phyloP scores from a whole-genome alignment of 2,797 vertebrate genomes.

The Trachops cirrhosus region DNA sequence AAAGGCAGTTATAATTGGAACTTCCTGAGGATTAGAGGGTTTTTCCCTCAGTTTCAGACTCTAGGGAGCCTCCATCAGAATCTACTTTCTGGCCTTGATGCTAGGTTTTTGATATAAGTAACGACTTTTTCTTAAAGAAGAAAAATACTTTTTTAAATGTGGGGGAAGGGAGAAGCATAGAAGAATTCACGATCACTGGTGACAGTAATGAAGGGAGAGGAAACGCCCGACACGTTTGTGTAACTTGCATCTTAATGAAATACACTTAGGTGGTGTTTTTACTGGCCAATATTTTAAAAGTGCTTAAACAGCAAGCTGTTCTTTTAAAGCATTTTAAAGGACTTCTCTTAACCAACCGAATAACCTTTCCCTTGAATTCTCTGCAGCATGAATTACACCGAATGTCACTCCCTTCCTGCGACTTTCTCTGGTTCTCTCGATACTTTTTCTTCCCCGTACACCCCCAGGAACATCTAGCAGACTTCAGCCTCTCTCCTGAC shows the following conservation, averaged over 20 bases:
- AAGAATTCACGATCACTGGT: not conserved
- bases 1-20: conserved; percentile 15
- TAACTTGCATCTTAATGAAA: not conserved
- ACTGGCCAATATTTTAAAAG: not conserved
- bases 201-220: not conserved
- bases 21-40: not conserved
- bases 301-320: not conserved
- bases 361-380: not conserved
- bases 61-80: not conserved
- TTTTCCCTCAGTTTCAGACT: conserved; percentile 35
- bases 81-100: not conserved
- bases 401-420: not conserved
- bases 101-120: conserved; percentile 31
- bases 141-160: not conserved
- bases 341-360: not conserved
- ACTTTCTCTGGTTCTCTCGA: not conserved
- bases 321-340: conserved; percentile 11
- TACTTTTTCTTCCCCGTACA: not conserved
- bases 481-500: not conserved
- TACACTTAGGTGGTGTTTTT: not conserved
- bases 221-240: not conserved
- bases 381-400: not conserved
- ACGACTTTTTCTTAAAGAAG: not conserved
- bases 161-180: not conserved
- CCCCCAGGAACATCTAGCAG: not conserved